Base-by-base conservation (phyloP, 2,888 invertebrate species). In the Sinotaia quadrata region DNA sequence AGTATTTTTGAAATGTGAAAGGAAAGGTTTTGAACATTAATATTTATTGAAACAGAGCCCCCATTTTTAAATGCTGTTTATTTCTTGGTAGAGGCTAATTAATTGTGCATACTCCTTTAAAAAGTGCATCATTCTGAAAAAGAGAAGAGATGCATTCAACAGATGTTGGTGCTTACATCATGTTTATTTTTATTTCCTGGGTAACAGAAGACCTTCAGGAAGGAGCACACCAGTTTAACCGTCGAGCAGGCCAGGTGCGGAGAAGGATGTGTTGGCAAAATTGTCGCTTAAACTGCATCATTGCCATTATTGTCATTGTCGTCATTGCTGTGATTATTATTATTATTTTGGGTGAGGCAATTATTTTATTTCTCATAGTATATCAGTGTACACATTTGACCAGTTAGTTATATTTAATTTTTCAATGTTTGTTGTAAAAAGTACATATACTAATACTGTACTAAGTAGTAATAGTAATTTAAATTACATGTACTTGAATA, bases 251-350 rank as follows among this genome's bases (percentile, higher is more conserved):
- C n/a, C 67, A 67, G 18, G 57, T 81, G 7, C 70, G 76, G 37
- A 77, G 76, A 52, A 74, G 75, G 29, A 79, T 79, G 72, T 81
- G 81, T 57, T 76, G 80, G 71, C 68, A 74, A 36, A 83, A 81
- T 62, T 78, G 76, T 65, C 78, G 78, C 49, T 68, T 81, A 69
- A 77, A 62, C 24, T 76, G 77, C 44, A 78, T 80, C 56, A 69
- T 83, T 24, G 76, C 72, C 15, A 31, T 68, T 8, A 76, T 81
- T 24, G 69, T 81, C 24, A 41, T 76, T 29, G 72, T 75, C 33
- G 69, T 81, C 10, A 74, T 83, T 47, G 72, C 58, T 29, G 68
- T 77, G n/a, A 75, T 80, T 31, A 70, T 78, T 18, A 18, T 79
- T 10, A 67, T 79, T 58, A 68, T 82, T 52, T 51, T 82, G 44